Evolutionary conservation across 2,888 invertebrate species (phyloP).

Genomic region (Netelia inedita): DNA sequence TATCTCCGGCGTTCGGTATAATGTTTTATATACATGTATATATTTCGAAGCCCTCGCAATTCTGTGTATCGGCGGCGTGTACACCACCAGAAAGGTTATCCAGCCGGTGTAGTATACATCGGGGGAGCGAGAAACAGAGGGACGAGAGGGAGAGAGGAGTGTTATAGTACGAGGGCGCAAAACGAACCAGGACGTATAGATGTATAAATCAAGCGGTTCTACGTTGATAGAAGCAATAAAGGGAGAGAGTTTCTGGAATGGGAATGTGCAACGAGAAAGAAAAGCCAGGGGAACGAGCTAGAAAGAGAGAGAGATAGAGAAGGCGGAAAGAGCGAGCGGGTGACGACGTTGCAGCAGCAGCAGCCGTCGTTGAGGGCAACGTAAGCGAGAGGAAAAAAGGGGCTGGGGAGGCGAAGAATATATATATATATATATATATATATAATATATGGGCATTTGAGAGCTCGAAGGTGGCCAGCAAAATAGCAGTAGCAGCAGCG

Average conservation of each 20-base stretch:
- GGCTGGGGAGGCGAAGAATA: slow-evolving; percentile 63
- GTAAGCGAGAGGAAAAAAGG: slow-evolving; percentile 43
- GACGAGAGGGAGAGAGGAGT: not conserved
- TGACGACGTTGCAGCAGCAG: slow-evolving; percentile 51
- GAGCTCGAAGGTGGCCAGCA: slow-evolving; percentile 52
- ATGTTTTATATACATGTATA: not conserved
- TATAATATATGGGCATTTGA: slow-evolving; percentile 46
- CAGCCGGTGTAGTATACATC: slow-evolving; percentile 46
- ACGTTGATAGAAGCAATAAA: slow-evolving; percentile 83
- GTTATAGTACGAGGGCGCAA: slow-evolving; percentile 18
- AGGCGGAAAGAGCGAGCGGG: slow-evolving; percentile 22
- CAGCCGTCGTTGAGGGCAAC: slow-evolving; percentile 45
- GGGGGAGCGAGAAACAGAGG: not conserved
- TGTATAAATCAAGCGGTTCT: slow-evolving; percentile 80
- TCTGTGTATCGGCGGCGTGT: slow-evolving; percentile 16
- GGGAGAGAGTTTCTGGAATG: slow-evolving; percentile 72
- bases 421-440: not conserved
- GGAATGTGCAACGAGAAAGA: slow-evolving; percentile 71
- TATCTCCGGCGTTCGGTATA: not conserved
- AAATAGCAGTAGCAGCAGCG: slow-evolving; percentile 28
- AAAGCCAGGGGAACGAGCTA: slow-evolving; percentile 65
- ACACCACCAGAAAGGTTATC: slow-evolving; percentile 34
- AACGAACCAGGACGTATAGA: slow-evolving; percentile 75
- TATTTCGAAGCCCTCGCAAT: no score
- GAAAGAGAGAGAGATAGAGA: slow-evolving; percentile 28